phyloP scores from a whole-genome alignment of 2,113 vertebrate genomes.

The Paramisgurnus dabryanus region DNA sequence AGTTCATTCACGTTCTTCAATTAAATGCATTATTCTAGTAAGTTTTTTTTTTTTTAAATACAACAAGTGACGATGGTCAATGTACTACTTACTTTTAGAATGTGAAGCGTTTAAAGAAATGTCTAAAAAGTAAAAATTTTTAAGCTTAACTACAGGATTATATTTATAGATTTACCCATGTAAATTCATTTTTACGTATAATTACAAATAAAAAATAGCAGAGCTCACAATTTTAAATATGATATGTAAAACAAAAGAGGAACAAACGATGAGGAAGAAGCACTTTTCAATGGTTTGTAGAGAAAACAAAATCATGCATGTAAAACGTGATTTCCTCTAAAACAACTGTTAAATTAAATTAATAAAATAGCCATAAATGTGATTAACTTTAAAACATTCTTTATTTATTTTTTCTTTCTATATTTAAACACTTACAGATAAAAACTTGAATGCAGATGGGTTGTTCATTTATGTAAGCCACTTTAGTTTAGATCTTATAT shows the following conservation, averaged over 20 bases:
- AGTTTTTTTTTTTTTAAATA: neutral
- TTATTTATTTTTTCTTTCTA: neutral
- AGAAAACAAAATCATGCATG: neutral
- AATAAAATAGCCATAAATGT: too few relatives aligned
- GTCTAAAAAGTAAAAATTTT: neutral
- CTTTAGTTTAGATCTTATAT: slow-evolving; percentile 47
- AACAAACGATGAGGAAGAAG: slow-evolving; percentile 22
- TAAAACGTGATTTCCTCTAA: neutral
- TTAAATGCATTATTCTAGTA: too few relatives aligned
- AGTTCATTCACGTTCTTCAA: neutral
- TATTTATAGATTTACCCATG: neutral
- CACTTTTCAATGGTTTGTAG: neutral
- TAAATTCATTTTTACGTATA: neutral
- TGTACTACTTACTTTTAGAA: neutral
- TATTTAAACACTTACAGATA: neutral
- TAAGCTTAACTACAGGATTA: neutral
- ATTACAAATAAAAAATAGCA: neutral
- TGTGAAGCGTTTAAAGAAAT: neutral
- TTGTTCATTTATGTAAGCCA: slow-evolving; percentile 14
- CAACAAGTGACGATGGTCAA: neutral
- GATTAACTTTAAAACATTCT: too few relatives aligned
- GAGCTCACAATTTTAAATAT: neutral
- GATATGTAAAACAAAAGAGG: neutral
- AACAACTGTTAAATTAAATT: too few relatives aligned
- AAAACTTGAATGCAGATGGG: neutral